A percentile compares a stretch with the other conserved stretches of the same genome.
These are phyloP conservation scores for Brachypalpus laphriformis DNA, from an alignment of 2,888 invertebrate genomes.

Conservation along the genomic window DNA sequence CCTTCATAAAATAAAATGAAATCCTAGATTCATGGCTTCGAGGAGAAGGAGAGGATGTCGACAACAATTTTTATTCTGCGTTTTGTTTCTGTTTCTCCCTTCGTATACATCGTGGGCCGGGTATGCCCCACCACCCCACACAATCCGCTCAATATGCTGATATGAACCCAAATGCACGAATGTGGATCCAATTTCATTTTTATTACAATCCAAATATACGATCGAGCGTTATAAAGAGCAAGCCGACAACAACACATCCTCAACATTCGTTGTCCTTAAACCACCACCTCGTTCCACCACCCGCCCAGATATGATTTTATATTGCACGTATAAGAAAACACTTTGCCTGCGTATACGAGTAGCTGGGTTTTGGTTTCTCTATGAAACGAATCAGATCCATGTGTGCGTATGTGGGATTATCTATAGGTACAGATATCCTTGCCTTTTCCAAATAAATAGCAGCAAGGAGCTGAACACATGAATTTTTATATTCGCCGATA, in stretches of 20 bases:
- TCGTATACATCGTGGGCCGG: not conserved
- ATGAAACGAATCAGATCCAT: conserved; percentile 33
- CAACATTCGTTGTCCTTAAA: conserved; percentile 61
- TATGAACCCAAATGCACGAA: conserved; percentile 74
- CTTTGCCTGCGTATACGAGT: conserved; percentile 43
- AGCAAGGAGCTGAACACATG: conserved; percentile 66
- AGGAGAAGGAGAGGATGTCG: conserved; percentile 42
- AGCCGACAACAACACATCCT: conserved; percentile 53
- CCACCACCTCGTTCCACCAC: conserved; percentile 29
- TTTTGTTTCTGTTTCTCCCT: conserved; percentile 26
- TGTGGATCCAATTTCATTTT: conserved; percentile 76
- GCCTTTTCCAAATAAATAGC: conserved; percentile 45
- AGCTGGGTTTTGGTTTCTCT: conserved; percentile 29
- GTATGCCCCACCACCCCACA: conserved; percentile 12
- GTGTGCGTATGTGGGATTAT: conserved; percentile 46
- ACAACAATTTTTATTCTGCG: conserved; percentile 33
- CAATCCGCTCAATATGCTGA: conserved; percentile 70
- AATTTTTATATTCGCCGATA: conserved; percentile 71
- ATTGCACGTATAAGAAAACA: conserved; percentile 69
- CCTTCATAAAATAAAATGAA: conserved; percentile 73
- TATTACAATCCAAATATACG: conserved; percentile 75
- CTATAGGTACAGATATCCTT: conserved; percentile 33
- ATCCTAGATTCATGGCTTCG: conserved; percentile 63
- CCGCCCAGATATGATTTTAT: conserved; percentile 71
- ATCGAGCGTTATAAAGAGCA: conserved; percentile 56